Evolutionary conservation across 2,113 vertebrate species (phyloP), one percentile per base, ranked within the genome.

Genomic region (Monopterus albus): DNA sequence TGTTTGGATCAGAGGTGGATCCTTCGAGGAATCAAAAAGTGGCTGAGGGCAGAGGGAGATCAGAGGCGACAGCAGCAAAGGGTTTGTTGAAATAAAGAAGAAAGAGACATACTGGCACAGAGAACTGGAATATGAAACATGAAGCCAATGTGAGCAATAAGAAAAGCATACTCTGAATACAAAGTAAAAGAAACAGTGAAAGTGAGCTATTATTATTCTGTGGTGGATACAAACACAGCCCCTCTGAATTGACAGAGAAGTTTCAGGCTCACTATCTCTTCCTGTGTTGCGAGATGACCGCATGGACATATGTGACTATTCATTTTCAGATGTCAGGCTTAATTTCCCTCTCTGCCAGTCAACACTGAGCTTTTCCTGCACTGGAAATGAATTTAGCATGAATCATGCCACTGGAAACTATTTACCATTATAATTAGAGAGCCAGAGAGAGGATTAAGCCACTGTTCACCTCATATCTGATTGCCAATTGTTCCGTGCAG

Each of bases 381-480:
- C 72, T 26, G 56, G 20, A 38, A 55, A n/a, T 39, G 42, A 68
- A 33, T 71, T 66, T 35, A 51, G 55, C 55, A 39, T 43, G 71
- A 60, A 70, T 81, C 63, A 65, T 43, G 20, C 21, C 1, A 15
- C 75, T 64, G 23, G 21, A 75, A 78, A 69, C 72, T 43, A 61
- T 75, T 82, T 75, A 56, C 63, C 13, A n/a, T 59, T 77, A 65
- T 79, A 81, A 82, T 83, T 83, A 79, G 50, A 75, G 49, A 55
- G 51, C 29, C 43, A 40, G 23, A 33, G 52, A 74, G 49, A 45
- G 63, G 70, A 77, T 76, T 72, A 72, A 72, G 69, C 60, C 53
- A 40, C 1, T 45, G 58, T 68, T 78, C 68, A 68, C 67, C 23
- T 11, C 46, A 47, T 63, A 82, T 78, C 71, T 74, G 61, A 65